These are phyloP conservation scores for Acrocephalus arundinaceus DNA, from an alignment of 2,113 vertebrate genomes.

Conservation along the genomic window DNA sequence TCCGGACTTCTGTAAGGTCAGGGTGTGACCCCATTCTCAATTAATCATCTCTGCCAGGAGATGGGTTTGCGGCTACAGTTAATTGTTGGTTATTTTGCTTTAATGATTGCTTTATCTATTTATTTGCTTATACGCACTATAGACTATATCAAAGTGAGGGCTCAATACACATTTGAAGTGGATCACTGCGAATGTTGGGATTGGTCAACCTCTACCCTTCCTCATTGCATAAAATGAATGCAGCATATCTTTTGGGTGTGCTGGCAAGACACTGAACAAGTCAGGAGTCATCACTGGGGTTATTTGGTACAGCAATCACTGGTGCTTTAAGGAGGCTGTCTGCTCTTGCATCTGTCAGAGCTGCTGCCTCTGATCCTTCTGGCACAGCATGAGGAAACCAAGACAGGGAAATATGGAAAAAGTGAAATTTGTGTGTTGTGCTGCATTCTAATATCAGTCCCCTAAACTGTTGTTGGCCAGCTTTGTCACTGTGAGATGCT, in stretches of 20 bases:
- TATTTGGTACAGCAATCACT: neutral
- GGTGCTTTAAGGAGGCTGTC: neutral
- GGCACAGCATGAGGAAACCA: neutral
- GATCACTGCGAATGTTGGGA: neutral
- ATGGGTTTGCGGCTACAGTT: neutral
- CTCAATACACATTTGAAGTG: neutral
- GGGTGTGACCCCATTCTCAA: neutral
- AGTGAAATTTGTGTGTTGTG: neutral
- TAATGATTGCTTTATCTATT: neutral
- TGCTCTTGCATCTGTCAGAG: neutral
- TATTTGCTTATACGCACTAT: neutral
- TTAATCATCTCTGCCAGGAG: neutral
- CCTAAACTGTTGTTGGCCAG: neutral
- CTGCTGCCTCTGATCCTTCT: neutral
- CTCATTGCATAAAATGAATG: neutral
- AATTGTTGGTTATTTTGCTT: neutral
- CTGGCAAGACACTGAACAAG: neutral
- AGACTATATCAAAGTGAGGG: neutral
- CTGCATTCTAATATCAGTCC: neutral
- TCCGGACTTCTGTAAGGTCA: neutral
- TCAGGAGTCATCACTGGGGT: neutral
- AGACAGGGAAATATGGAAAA: neutral
- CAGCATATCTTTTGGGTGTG: fast-evolving
- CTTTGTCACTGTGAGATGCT: neutral
- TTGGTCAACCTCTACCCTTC: neutral